Percentiles rank a stretch among this genome's conserved stretches.
Conservation (phyloP, 2,797 vertebrate genomes). For the Trachops cirrhosus region DNA sequence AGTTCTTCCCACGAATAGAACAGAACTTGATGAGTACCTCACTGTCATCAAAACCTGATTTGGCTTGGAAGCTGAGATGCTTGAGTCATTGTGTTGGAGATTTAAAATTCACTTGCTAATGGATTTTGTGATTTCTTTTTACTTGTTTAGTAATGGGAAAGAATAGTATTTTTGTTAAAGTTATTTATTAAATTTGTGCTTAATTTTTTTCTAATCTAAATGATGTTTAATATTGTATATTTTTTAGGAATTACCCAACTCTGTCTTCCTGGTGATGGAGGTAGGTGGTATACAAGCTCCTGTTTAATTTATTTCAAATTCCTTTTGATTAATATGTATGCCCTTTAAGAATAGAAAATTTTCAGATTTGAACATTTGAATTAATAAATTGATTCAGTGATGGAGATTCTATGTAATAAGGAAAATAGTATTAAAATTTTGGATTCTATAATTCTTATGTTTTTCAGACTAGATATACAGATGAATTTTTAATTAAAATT, state of each 20-base stretch:
- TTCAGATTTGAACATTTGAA: constrained; percentile 15
- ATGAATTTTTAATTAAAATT: constrained; percentile 49
- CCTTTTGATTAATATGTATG: not conserved
- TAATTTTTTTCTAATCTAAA: constrained; percentile 42
- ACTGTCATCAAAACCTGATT: not conserved
- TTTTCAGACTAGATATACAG: not conserved
- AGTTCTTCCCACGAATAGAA: not conserved
- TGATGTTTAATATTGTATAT: constrained; percentile 63
- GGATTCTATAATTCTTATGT: not conserved
- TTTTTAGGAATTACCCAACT: constrained; percentile 95
- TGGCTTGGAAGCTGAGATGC: not conserved
- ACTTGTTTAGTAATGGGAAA: not conserved
- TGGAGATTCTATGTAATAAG: constrained; percentile 39
- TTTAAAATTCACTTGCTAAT: constrained; percentile 31
- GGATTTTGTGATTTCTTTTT: constrained; percentile 38
- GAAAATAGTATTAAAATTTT: constrained; percentile 32
- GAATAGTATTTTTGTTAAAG: too few species aligned
- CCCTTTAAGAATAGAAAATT: not conserved
- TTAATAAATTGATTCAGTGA: constrained; percentile 41
- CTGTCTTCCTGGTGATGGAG: constrained; percentile 98
- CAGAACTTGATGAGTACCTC: not conserved
- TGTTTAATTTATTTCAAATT: constrained; percentile 62
- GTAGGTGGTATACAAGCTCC: constrained; percentile 80
- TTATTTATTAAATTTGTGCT: not conserved
- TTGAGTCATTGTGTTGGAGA: not conserved